Evolutionary conservation across 2,888 invertebrate genomes (phyloP).

Genomic region (Caenorhabditis plicata): DNA sequence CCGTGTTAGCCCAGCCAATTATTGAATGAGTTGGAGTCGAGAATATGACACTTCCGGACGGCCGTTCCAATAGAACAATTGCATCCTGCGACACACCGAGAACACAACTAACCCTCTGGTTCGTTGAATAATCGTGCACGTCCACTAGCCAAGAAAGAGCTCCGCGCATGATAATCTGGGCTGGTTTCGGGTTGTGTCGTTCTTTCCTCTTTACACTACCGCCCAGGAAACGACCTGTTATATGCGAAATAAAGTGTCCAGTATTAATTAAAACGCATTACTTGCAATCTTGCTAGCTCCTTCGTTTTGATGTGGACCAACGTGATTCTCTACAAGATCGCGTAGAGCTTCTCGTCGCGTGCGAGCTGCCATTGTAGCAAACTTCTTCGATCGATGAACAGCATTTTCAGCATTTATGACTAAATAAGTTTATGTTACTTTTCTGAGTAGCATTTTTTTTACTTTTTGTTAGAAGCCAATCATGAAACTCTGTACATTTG

Average conservation of each 20-base stretch:
- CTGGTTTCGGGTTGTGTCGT: conserved; percentile 75
- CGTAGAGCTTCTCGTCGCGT: conserved; percentile 92
- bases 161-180: conserved; percentile 67
- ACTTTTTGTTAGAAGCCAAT: conserved; percentile 87
- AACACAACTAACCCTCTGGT: conserved; percentile 37
- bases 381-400: conserved; percentile 91
- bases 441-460: conserved; percentile 24
- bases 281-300: conserved; percentile 62
- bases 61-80: conserved; percentile 82
- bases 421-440: conserved; percentile 58
- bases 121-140: conserved; percentile 66
- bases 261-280: conserved; percentile 12
- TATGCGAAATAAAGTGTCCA: neutral
- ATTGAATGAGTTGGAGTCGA: conserved; percentile 82
- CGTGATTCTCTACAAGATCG: conserved; percentile 71
- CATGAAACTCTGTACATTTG: conserved; percentile 89
- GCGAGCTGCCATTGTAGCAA: conserved; percentile 92
- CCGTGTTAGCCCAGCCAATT: conserved; percentile 73
- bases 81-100: conserved; percentile 78
- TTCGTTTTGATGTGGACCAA: conserved; percentile 62
- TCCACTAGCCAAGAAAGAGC: conserved; percentile 68
- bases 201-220: conserved; percentile 72
- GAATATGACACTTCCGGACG: conserved; percentile 80
- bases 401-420: conserved; percentile 95
- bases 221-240: conserved; percentile 55